These are phyloP conservation scores for Mystacornis crossleyi DNA, from an alignment of 2,113 vertebrate species.

Conservation along the genomic window DNA sequence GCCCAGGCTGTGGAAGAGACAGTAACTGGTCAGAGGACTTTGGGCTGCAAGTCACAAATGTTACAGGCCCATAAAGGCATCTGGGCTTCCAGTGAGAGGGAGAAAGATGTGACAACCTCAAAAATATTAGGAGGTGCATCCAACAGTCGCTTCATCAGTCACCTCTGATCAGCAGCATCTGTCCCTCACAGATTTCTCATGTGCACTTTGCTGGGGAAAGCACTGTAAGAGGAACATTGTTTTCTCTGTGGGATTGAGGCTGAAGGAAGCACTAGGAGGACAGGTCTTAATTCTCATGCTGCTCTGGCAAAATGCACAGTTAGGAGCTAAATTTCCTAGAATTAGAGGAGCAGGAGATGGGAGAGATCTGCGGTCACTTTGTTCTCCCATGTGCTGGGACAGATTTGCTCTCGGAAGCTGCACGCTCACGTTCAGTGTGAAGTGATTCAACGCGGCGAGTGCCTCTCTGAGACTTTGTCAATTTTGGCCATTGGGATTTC, in stretches of 20 bases:
- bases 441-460: fast-evolving
- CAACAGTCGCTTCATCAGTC: background rate
- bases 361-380: background rate
- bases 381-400: background rate
- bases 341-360: background rate
- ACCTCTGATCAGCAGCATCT: background rate
- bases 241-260: background rate
- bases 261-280: background rate
- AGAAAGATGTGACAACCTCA: background rate
- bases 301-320: background rate
- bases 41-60: background rate
- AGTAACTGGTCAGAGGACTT: fast-evolving
- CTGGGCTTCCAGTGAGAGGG: background rate
- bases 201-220: background rate
- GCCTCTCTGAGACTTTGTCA: fast-evolving
- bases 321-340: background rate
- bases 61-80: background rate
- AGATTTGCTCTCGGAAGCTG: background rate
- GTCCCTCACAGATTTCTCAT: background rate
- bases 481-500: background rate
- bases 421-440: fast-evolving
- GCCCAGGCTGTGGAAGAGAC: background rate
- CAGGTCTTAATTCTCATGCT: background rate
- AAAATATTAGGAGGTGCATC: background rate
- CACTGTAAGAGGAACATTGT: background rate